Percentiles rank a stretch among this genome's conserved stretches.
phyloP scores from a whole-genome alignment of 2,113 vertebrate genomes.

The Oreochromis spilurus region DNA sequence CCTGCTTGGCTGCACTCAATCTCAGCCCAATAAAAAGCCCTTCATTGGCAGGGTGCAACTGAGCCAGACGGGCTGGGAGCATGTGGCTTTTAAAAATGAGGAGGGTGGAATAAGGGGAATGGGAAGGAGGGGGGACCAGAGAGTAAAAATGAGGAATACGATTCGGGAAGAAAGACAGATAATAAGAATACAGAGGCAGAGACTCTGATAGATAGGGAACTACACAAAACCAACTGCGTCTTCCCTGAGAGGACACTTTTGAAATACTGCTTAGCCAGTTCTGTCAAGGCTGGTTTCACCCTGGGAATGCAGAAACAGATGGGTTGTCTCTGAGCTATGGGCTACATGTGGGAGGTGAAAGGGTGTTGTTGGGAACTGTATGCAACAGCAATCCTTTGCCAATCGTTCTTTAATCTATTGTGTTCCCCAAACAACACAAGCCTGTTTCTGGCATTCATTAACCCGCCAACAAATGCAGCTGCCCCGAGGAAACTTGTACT shows the following conservation, averaged over 20 bases:
- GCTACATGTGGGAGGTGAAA: constrained; percentile 65
- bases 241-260: constrained; percentile 27
- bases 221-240: constrained; percentile 30
- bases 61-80: constrained; percentile 72
- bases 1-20: constrained; percentile 81
- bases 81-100: constrained; percentile 72
- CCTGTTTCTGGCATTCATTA: constrained; percentile 50
- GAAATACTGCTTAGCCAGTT: constrained; percentile 45
- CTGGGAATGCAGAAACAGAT: constrained; percentile 68
- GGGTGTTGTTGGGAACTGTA: constrained; percentile 60
- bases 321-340: constrained; percentile 55
- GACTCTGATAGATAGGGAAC: constrained; percentile 42
- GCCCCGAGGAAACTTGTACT: constrained; percentile 41
- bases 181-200: constrained; percentile 38
- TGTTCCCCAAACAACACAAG: constrained; percentile 36
- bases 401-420: constrained; percentile 46
- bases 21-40: constrained; percentile 78
- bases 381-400: constrained; percentile 40
- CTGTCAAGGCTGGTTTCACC: constrained; percentile 66
- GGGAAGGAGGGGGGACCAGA: background rate
- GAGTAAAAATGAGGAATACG: constrained; percentile 44
- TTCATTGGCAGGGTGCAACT: constrained; percentile 76
- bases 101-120: constrained; percentile 42
- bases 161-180: constrained; percentile 43
- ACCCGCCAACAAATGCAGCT: constrained; percentile 32